Percentiles rank a stretch among this genome's conserved stretches.
These are phyloP conservation scores for Cryptocephalus moraei DNA, from an alignment of 2,888 invertebrate species.

Conservation along the genomic window DNA sequence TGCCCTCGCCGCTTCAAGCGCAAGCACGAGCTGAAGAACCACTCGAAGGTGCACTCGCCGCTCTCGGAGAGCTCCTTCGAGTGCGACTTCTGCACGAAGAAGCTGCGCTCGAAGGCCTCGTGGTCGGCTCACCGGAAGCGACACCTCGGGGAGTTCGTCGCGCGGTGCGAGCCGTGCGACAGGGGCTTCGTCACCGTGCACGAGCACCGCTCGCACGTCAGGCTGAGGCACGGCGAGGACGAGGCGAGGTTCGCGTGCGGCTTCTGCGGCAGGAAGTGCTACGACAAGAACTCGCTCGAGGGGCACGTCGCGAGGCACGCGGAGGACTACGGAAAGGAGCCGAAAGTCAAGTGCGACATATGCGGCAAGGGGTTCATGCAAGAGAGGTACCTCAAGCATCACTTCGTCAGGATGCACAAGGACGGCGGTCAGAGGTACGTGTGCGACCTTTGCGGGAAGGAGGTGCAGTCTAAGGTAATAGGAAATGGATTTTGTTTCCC, in stretches of 20 bases:
- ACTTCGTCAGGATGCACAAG: conserved; percentile 22
- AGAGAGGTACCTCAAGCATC: conserved; percentile 16
- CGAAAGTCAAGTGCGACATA: conserved; percentile 18
- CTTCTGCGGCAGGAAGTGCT: conserved; percentile 24
- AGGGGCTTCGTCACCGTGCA: conserved; percentile 25
- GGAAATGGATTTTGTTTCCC: no score
- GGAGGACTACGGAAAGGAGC: conserved; percentile 17
- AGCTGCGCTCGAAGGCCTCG: conserved; percentile 32
- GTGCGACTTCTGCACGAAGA: conserved; percentile 48
- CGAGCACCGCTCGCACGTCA: conserved; percentile 23
- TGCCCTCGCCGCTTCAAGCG: conserved; percentile 35
- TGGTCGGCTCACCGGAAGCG: conserved; percentile 42
- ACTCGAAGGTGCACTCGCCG: conserved; percentile 6
- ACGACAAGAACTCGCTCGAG: conserved; percentile 22
- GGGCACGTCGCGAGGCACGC: conserved; percentile 25
- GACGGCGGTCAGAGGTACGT: conserved; percentile 21
- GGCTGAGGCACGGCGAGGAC: conserved; percentile 20
- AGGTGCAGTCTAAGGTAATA: not conserved
- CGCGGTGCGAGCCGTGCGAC: conserved; percentile 30
- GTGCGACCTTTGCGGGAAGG: conserved; percentile 11
- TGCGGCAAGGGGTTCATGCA: conserved; percentile 20
- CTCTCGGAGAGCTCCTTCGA: conserved; percentile 8
- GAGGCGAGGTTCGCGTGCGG: conserved; percentile 13
- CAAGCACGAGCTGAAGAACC: conserved; percentile 12
- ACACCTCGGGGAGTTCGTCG: conserved; percentile 42